A percentile compares a stretch with the other conserved stretches of the same genome.
These are phyloP conservation scores for Mesocricetus auratus DNA, from an alignment of 2,113 vertebrate genomes.

Conservation along the genomic window DNA sequence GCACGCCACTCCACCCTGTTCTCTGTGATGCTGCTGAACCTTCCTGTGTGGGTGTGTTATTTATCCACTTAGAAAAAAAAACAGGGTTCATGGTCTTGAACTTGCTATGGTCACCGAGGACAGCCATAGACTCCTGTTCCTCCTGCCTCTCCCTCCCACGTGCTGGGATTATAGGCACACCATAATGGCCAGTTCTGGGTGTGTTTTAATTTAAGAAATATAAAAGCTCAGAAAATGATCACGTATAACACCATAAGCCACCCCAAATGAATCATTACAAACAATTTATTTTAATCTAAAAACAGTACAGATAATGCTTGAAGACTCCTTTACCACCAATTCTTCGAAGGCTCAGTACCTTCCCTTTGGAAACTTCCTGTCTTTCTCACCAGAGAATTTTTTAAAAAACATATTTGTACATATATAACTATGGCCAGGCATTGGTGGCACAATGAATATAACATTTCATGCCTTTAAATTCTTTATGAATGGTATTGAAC, in stretches of 20 bases:
- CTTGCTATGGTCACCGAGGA: neutral
- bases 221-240: neutral
- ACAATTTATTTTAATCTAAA: conserved; percentile 43
- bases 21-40: neutral
- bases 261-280: neutral
- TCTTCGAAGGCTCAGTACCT: neutral
- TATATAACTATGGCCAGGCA: neutral
- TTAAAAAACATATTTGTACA: neutral
- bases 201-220: conserved; percentile 47
- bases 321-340: neutral
- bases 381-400: neutral
- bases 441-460: too few species aligned
- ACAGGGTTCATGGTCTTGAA: neutral
- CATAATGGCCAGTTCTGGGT: neutral
- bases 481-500: neutral
- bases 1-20: neutral
- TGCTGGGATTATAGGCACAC: neutral
- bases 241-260: neutral
- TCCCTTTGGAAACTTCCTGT: neutral
- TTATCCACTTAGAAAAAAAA: neutral
- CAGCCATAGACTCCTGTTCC: neutral
- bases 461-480: conserved; percentile 37
- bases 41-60: neutral
- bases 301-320: neutral
- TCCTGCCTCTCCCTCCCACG: neutral